Evolutionary conservation across 2,113 vertebrate genomes (phyloP).

Genomic region (Nibea coibor): DNA sequence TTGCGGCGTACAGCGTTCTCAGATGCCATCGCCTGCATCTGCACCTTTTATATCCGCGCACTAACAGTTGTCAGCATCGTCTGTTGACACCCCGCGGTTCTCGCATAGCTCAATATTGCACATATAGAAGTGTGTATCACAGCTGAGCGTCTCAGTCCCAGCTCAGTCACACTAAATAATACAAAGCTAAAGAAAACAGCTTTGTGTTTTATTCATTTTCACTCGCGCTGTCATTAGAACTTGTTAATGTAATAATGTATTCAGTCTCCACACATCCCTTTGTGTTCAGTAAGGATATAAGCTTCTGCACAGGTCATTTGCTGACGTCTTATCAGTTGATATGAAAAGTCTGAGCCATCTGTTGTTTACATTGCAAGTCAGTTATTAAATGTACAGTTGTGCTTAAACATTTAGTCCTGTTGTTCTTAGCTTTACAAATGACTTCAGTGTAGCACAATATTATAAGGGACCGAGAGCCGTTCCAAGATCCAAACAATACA

Average conservation of each 20-base stretch:
- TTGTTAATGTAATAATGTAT: constrained; percentile 54
- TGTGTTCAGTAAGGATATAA: constrained; percentile 3
- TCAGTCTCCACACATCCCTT: constrained; percentile 6
- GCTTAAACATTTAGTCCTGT: constrained; percentile 24
- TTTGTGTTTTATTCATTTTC: constrained; percentile 55
- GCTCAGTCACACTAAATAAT: constrained; percentile 61
- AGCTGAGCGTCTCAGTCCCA: constrained; percentile 52
- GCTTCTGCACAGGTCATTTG: constrained; percentile 17
- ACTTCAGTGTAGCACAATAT: constrained; percentile 6
- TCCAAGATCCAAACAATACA: background rate
- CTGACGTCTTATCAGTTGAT: constrained; percentile 37
- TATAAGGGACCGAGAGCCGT: constrained; percentile 15
- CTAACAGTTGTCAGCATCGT: constrained; percentile 32
- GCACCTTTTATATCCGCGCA: constrained; percentile 41
- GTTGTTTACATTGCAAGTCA: constrained; percentile 53
- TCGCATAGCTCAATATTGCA: constrained; percentile 61
- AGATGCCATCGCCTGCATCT: constrained; percentile 31
- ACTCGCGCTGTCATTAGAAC: constrained; percentile 35
- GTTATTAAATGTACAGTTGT: constrained; percentile 23
- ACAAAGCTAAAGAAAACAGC: constrained; percentile 52
- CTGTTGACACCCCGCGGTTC: constrained; percentile 56
- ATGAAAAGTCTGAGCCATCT: constrained; percentile 42
- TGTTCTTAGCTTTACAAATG: constrained; percentile 9
- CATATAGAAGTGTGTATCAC: constrained; percentile 67
- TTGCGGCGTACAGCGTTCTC: constrained; percentile 2